Evolutionary conservation across 2,888 invertebrate species (phyloP).

Genomic region (Timema cristinae): DNA sequence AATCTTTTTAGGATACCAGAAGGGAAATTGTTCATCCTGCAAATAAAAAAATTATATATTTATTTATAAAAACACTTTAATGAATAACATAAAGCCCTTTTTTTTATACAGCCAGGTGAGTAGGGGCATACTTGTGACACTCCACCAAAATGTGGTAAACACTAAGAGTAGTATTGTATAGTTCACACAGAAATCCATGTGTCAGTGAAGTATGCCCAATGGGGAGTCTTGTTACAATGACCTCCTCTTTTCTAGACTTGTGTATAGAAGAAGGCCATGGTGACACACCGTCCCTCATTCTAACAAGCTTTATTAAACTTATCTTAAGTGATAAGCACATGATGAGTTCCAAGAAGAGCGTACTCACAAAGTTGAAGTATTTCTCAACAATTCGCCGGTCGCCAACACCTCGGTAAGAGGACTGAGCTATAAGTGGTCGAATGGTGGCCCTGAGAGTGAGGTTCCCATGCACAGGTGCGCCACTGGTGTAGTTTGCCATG

Average conservation of each 20-base stretch:
- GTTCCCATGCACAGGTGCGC: slow-evolving; percentile 85
- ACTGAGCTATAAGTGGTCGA: slow-evolving; percentile 37
- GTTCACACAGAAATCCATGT: too few relatives aligned
- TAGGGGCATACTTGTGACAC: too few relatives aligned
- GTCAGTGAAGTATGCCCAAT: too few relatives aligned
- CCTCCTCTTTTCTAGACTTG: too few relatives aligned
- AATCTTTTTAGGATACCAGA: slow-evolving; percentile 59
- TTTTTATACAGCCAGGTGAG: too few relatives aligned
- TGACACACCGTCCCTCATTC: background rate
- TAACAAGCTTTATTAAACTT: slow-evolving; percentile 27
- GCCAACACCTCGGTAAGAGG: slow-evolving; percentile 37
- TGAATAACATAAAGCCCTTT: too few relatives aligned
- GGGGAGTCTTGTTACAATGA: too few relatives aligned
- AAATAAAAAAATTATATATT: slow-evolving; percentile 30
- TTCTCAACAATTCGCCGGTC: slow-evolving; percentile 53
- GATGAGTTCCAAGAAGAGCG: too few relatives aligned
- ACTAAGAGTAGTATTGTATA: too few relatives aligned
- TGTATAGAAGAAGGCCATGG: too few relatives aligned
- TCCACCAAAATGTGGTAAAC: too few relatives aligned
- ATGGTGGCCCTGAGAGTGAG: slow-evolving; percentile 78
- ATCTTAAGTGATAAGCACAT: slow-evolving; percentile 11
- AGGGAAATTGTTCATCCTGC: slow-evolving; percentile 72
- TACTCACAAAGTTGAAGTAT: slow-evolving; percentile 61
- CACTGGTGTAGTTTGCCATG: slow-evolving; percentile 94
- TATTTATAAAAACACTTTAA: background rate